Evolutionary conservation across 2,888 invertebrate genomes (phyloP).

Genomic region (Miltochrista miniata): DNA sequence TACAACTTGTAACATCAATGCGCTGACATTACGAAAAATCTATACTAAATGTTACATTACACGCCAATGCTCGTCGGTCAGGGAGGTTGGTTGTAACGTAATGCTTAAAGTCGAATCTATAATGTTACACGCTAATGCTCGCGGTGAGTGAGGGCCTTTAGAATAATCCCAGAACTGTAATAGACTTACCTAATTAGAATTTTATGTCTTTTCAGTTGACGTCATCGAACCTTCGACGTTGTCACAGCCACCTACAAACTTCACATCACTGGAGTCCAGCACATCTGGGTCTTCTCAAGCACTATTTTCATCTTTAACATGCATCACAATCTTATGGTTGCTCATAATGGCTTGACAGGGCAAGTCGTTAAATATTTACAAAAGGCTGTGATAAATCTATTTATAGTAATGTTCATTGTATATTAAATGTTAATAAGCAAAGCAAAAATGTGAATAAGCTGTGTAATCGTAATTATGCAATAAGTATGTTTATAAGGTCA

Average conservation of each 20-base stretch:
- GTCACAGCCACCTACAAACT: conserved; percentile 62
- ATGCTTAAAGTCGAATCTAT: too few species aligned
- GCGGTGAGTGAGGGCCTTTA: too few species aligned
- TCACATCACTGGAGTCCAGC: conserved; percentile 58
- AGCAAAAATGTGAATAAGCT: conserved; percentile 13
- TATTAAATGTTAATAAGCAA: conserved; percentile 36
- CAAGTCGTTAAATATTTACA: conserved; percentile 51
- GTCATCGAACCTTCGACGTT: conserved; percentile 63
- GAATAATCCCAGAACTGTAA: too few species aligned
- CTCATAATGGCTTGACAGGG: conserved; percentile 59
- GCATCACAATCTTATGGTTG: conserved; percentile 46
- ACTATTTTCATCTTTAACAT: conserved; percentile 35
- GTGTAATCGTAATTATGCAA: not conserved
- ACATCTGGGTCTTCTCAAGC: conserved; percentile 47
- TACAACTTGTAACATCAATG: too few species aligned
- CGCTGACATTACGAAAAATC: too few species aligned
- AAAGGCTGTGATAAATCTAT: conserved; percentile 74
- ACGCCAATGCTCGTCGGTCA: too few species aligned
- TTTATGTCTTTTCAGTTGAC: conserved; percentile 61
- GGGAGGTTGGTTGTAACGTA: too few species aligned
- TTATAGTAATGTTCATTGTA: too few species aligned
- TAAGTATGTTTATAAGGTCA: not conserved
- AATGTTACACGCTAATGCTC: too few species aligned
- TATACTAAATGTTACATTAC: too few species aligned
- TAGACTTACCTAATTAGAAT: too few species aligned